These are phyloP conservation scores for Pheosia gnoma DNA, from an alignment of 2,888 invertebrate species.

Conservation along the genomic window DNA sequence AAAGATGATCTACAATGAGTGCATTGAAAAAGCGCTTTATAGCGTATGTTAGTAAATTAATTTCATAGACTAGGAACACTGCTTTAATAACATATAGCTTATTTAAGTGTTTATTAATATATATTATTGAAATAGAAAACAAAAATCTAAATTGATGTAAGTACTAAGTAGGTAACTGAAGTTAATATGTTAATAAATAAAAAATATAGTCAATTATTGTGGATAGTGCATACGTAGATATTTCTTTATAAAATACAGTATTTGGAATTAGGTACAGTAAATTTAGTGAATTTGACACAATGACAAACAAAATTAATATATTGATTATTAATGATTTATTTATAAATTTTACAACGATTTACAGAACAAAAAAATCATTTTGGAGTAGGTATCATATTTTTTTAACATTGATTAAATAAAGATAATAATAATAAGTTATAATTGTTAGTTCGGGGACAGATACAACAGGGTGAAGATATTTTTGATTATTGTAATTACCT, in stretches of 20 bases:
- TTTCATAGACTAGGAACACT: background rate
- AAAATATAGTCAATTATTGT: no score
- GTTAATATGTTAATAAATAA: no score
- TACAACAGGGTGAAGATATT: slow-evolving; percentile 17
- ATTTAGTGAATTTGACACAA: slow-evolving; percentile 20
- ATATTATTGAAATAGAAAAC: no score
- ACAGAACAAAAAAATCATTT: slow-evolving; percentile 19
- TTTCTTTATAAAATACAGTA: background rate
- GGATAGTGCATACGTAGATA: no score
- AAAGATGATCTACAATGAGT: no score
- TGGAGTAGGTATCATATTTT: background rate
- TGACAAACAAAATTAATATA: slow-evolving; percentile 37
- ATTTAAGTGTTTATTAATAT: no score
- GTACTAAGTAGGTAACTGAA: no score
- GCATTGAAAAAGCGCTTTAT: background rate
- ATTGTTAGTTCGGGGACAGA: slow-evolving; percentile 32
- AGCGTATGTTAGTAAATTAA: background rate
- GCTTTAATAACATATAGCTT: background rate
- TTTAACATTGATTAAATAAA: slow-evolving; percentile 21
- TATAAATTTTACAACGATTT: slow-evolving; percentile 35
- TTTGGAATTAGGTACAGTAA: slow-evolving; percentile 6
- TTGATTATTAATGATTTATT: slow-evolving; percentile 41
- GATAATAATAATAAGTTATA: background rate
- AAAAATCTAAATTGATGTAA: background rate
- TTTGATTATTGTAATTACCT: background rate